Evolutionary conservation across 2,113 vertebrate genomes (phyloP), one percentile per base, ranked within the genome.

Genomic region (Daubentonia madagascariensis): DNA sequence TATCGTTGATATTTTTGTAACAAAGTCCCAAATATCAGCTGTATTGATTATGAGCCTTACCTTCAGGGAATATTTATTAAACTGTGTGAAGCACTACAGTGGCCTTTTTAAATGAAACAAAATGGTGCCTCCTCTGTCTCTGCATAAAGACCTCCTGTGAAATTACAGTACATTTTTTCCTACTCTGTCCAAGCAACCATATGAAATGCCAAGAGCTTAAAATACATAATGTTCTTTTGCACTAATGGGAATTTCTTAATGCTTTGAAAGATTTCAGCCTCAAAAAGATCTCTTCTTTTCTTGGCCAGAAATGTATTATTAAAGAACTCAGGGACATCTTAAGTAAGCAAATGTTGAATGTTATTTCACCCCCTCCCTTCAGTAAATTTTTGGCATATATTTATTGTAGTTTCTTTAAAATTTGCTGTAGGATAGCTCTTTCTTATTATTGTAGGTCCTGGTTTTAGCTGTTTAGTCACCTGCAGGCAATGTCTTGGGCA

Each of bases 311-410:
- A 40, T 32, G 11, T 57, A 43, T 90, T 85, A 23, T 70, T 96
- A 80, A 84, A 92, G 63, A 86, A 89, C 20, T 87, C 88, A 87
- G 54, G 25, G 80, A 61, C 23, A 50, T 94, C 68, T 91, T 85
- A 70, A 65, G 67, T 67, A 40, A 48, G 22, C 90, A 96, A 57
- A 90, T 84, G 70, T 67, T 85, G 45, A 30, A 5, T 76, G 7
- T 70, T 90, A 30, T 23, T 86, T 22, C n/a, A 35, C n/a, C 8
- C 8, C 25, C 0, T 23, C 50, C 17, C 57, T 79, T 52, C 12
- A 57, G 80, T 50, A 52, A 37, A 43, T 63, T 70, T 91, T 87
- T 80, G 83, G 92, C 67, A 78, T 67, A 35, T 76, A 43, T 18
- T 67, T 81, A 70, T 79, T 81, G 30, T 37, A 76, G 16, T 88